Conservation (phyloP, 1,140 invertebrate genomes). For the Lethrus apterus region DNA sequence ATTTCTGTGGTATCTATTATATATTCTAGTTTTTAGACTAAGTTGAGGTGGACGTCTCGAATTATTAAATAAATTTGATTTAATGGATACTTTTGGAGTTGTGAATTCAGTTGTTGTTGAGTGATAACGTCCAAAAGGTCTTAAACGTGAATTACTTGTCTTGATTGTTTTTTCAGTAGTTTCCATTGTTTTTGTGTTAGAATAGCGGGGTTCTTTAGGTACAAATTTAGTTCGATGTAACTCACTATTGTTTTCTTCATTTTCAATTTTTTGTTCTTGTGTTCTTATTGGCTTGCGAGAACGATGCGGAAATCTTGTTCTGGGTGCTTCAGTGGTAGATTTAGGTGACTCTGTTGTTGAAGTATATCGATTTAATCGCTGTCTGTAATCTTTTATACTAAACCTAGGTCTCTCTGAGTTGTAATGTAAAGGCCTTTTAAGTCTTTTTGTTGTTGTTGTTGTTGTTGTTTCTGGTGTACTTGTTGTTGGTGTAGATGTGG, state of each 20-base stretch:
- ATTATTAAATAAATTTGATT: constrained; percentile 35
- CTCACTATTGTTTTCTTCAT: constrained; percentile 9
- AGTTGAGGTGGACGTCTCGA: constrained; percentile 28
- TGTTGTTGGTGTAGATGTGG: constrained; percentile 41
- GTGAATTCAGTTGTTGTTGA: constrained; percentile 19
- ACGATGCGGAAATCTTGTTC: constrained; percentile 20
- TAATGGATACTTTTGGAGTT: constrained; percentile 32
- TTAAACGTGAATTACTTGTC: constrained; percentile 31
- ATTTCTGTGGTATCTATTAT: constrained; percentile 27
- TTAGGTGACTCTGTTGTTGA: constrained; percentile 46
- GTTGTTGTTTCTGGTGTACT: constrained; percentile 31
- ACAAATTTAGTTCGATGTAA: constrained; percentile 25
- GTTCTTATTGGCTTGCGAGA: constrained; percentile 14
- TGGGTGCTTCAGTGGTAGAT: constrained; percentile 33
- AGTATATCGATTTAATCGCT: constrained; percentile 40
- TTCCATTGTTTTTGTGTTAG: constrained; percentile 16
- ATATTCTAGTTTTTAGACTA: constrained; percentile 30
- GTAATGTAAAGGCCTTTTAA: constrained; percentile 32
- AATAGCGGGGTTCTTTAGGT: constrained; percentile 35
- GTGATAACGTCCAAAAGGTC: constrained; percentile 33
- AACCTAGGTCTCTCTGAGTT: constrained; percentile 46
- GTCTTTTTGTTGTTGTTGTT: constrained; percentile 38
- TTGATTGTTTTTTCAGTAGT: constrained; percentile 28
- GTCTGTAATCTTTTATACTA: constrained; percentile 53
- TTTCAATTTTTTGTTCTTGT: constrained; percentile 12